Base-by-base conservation (phyloP, 2,113 vertebrate species). In the Eleginops maclovinus region DNA sequence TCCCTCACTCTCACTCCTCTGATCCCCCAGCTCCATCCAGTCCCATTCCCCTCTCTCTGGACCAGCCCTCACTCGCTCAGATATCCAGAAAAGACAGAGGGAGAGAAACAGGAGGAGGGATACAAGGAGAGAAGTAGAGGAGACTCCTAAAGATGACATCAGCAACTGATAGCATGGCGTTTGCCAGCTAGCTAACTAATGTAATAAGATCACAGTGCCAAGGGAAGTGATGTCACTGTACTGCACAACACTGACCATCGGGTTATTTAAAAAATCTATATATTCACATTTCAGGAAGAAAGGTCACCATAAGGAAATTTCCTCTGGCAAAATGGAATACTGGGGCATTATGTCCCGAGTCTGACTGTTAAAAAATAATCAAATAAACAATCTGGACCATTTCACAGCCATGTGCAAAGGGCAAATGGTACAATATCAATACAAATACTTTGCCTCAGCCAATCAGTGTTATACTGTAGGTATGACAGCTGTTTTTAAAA, bases 111-210 rank as follows among this genome's bases (percentile, higher is more conserved):
- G 51, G 51, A 74, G 74, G 75, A 68, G 60, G 49, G 58, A 56
- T 43, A 26, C 66, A 44, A 62, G 46, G 56, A 61, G 55, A 26
- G 51, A 72, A 28, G 62, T 17, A 36, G 31, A 76, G 76, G 64
- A 79, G 69, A 70, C 64, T 85, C 58, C 82, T 60, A 56, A 56
- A 81, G 74, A 93, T 91, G 86, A 93, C 83, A 84, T 91, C 90
- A 89, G 77, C 79, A 84, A 12, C 43, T 43, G 77, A 41, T 22
- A 77, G 51, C 36, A 79, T 46, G 41, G 79, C 81, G 51, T 15
- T 66, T 53, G 77, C 74, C 70, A 78, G 87, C 47, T 70, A 31
- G 65, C 73, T 59, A 31, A 78, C 70, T 91, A 81, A 88, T 89
- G 60, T 81, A 87, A 91, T 81, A 58, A 62, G 62, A 82, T 64